phyloP scores from a whole-genome alignment of 1,140 invertebrate species.

The Drosophila parvula region DNA sequence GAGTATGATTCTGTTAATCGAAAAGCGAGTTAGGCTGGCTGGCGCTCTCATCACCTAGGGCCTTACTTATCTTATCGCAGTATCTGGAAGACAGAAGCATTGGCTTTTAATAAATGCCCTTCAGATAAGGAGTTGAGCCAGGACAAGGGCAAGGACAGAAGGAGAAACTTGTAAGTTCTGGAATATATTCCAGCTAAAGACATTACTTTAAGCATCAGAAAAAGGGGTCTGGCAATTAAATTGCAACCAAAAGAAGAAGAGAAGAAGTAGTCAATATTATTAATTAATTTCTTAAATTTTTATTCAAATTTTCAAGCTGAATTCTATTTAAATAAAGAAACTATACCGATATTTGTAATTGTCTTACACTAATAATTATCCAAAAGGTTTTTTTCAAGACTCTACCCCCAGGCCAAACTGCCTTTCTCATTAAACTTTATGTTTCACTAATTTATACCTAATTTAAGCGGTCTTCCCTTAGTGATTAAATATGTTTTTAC shows the following conservation, averaged over 20 bases:
- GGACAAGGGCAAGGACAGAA: neutral
- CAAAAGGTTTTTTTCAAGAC: too few species aligned
- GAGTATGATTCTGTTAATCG: neutral
- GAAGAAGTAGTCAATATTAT: too few species aligned
- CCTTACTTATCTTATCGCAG: conserved; percentile 66
- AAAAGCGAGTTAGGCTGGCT: conserved; percentile 24
- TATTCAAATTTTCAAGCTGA: neutral
- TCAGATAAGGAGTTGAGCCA: conserved; percentile 40
- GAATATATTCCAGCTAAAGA: neutral
- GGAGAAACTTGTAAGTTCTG: neutral
- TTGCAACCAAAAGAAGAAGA: neutral
- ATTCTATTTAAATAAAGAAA: neutral
- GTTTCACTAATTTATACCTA: conserved; percentile 13
- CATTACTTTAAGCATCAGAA: neutral
- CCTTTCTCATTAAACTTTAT: conserved; percentile 1
- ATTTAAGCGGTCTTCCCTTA: neutral
- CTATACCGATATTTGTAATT: neutral
- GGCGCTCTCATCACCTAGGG: conserved; percentile 13
- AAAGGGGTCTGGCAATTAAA: neutral
- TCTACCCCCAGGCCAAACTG: neutral
- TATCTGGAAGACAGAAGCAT: conserved; percentile 51
- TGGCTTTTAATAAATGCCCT: conserved; percentile 50
- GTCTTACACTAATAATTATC: neutral
- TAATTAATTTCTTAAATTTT: neutral
- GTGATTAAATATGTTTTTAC: conserved; percentile 11